Conservation (phyloP, 1,140 invertebrate genomes). For the Scaptomyza pallida region DNA sequence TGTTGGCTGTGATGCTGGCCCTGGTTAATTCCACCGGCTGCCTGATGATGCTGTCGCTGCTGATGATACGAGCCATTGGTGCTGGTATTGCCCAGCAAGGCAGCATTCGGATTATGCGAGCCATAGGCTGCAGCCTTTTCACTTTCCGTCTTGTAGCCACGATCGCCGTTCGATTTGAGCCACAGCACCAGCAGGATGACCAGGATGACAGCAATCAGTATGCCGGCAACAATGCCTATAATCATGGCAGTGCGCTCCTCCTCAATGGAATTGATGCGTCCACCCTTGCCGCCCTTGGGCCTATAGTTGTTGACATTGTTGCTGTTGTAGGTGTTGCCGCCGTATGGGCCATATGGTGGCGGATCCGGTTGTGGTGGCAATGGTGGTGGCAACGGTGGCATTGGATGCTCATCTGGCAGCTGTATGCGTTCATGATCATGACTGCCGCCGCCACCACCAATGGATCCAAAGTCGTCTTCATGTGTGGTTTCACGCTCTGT, state of each 20-base stretch:
- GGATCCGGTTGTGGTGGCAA: conserved; percentile 62
- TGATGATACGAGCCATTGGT: conserved; percentile 80
- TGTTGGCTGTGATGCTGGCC: conserved; percentile 81
- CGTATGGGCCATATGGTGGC: conserved; percentile 80
- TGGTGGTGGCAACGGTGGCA: conserved; percentile 79
- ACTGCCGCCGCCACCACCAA: conserved; percentile 19
- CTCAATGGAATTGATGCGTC: conserved; percentile 89
- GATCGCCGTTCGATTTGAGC: conserved; percentile 92
- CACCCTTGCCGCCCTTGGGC: conserved; percentile 85
- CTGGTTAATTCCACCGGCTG: conserved; percentile 56
- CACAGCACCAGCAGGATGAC: conserved; percentile 95
- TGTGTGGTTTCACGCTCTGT: conserved; percentile 74
- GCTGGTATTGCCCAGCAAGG: conserved; percentile 87
- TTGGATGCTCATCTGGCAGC: conserved; percentile 66
- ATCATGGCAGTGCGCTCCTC: conserved; percentile 91
- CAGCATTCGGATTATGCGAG: conserved; percentile 90
- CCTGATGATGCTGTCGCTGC: conserved; percentile 84
- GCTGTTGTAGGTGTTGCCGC: conserved; percentile 66
- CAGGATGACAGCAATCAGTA: conserved; percentile 95
- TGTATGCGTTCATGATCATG: conserved; percentile 68
- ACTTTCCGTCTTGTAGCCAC: conserved; percentile 95
- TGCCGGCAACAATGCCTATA: conserved; percentile 95
- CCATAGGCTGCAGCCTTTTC: conserved; percentile 88
- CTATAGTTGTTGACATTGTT: conserved; percentile 76
- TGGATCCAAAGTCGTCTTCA: conserved; percentile 56